Evolutionary conservation across 2,888 invertebrate genomes (phyloP), one percentile per base, ranked within the genome.

Genomic region (Parnassius mnemosyne): DNA sequence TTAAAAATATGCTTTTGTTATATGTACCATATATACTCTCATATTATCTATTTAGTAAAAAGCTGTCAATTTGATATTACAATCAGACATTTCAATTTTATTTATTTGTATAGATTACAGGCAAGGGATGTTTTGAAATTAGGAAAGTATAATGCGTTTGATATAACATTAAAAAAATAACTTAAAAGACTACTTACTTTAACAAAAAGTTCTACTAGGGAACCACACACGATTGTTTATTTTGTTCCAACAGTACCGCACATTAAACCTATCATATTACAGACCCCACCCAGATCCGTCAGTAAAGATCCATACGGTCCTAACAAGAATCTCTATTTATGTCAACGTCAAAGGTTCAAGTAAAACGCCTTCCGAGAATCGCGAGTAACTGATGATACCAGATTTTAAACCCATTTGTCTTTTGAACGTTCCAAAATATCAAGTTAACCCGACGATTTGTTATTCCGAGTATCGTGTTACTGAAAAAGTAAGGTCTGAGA

Each of bases 351-450:
- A 70, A 68, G 70, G 64, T 65, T 53, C 43, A 49, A 61, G 58
- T 65, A 64, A 41, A 61, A 61, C 50, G 54, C 63, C 64, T 78
- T 80, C 80, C 71, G 44, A 61, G 80, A 82, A 82, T 70, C 68
- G 69, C 72, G 67, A 70, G 53, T 46, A 66, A 70, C 68, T 64
- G 69, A 72, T 77, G 76, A 79, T 76, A 75, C 73, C 71, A 63
- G 67, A 71, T 66, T 71, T 71, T 63, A 71, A 71, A 71, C 68
- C 68, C 75, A 79, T 84, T 80, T 78, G 75, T 85, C 81, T 78
- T 78, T 54, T 65, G 64, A 71, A 74, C 71, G 72, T 66, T 65
- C 65, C 66, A 53, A 68, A 67, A 71, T 69, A 66, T 70, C 73
- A 65, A 69, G 71, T 67, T 71, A 73, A 69, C 55, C 67, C 71